phyloP scores from a whole-genome alignment of 2,113 vertebrate species.

The Pseudopodoces humilis region DNA sequence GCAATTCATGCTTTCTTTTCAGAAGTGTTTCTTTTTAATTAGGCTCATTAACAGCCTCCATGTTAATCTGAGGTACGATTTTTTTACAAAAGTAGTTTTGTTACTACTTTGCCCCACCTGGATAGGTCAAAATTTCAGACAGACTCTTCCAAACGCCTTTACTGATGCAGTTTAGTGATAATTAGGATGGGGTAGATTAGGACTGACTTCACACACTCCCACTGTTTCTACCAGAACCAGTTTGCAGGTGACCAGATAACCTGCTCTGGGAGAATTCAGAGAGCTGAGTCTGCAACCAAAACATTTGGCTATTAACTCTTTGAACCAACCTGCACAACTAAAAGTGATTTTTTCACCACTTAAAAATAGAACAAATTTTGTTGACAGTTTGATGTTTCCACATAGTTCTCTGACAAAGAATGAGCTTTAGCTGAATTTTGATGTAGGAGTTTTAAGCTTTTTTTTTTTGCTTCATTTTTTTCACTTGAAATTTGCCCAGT shows the following conservation, averaged over 20 bases:
- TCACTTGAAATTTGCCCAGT: background rate
- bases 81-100: background rate
- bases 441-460: background rate
- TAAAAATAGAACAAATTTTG: background rate
- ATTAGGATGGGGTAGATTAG: background rate
- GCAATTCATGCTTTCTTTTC: background rate
- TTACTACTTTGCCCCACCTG: background rate
- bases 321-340: fast-evolving
- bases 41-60: background rate
- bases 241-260: fast-evolving
- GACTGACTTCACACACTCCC: background rate
- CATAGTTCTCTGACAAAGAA: background rate
- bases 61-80: background rate
- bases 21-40: background rate
- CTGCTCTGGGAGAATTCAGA: background rate
- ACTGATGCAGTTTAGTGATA: background rate
- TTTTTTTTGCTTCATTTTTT: background rate
- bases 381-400: background rate
- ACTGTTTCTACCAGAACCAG: background rate
- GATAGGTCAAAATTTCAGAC: background rate
- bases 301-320: background rate
- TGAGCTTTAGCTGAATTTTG: background rate
- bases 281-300: background rate
- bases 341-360: background rate
- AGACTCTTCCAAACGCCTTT: background rate